Conservation (phyloP, 2,888 invertebrate genomes). For the Tetranychus truncatus region DNA sequence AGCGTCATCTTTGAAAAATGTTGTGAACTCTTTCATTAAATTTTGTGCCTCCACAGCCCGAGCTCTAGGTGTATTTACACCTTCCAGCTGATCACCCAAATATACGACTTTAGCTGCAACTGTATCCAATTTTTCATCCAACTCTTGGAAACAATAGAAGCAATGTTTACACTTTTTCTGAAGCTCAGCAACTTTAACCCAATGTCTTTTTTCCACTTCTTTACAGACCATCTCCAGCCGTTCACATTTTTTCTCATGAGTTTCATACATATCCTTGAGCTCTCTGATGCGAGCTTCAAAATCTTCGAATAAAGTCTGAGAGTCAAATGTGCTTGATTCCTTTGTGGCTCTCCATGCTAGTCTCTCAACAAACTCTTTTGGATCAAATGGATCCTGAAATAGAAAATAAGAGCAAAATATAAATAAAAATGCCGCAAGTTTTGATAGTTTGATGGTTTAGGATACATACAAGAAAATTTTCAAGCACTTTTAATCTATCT, state of each 20-base stretch:
- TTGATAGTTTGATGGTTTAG: too few species aligned
- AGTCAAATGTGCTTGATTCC: constrained; percentile 57
- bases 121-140: constrained; percentile 86
- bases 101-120: constrained; percentile 94
- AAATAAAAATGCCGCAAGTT: background rate
- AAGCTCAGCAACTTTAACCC: constrained; percentile 56
- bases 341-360: constrained; percentile 80
- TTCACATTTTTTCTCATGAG: constrained; percentile 58
- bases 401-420: background rate
- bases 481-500: too few species aligned
- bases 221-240: constrained; percentile 57
- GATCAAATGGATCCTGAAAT: constrained; percentile 75
- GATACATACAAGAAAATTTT: too few species aligned
- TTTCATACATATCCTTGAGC: constrained; percentile 53
- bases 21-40: constrained; percentile 72
- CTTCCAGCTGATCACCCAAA: constrained; percentile 93
- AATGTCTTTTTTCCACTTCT: constrained; percentile 68
- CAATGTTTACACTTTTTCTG: constrained; percentile 71
- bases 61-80: constrained; percentile 80
- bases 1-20: constrained; percentile 69
- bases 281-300: constrained; percentile 72
- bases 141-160: constrained; percentile 66
- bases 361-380: constrained; percentile 90
- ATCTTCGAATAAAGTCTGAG: constrained; percentile 66
- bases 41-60: constrained; percentile 86